A percentile compares a stretch with the other conserved stretches of the same genome.
Evolutionary conservation across 2,113 vertebrate genomes (phyloP).

Genomic region (Boleophthalmus pectinirostris): DNA sequence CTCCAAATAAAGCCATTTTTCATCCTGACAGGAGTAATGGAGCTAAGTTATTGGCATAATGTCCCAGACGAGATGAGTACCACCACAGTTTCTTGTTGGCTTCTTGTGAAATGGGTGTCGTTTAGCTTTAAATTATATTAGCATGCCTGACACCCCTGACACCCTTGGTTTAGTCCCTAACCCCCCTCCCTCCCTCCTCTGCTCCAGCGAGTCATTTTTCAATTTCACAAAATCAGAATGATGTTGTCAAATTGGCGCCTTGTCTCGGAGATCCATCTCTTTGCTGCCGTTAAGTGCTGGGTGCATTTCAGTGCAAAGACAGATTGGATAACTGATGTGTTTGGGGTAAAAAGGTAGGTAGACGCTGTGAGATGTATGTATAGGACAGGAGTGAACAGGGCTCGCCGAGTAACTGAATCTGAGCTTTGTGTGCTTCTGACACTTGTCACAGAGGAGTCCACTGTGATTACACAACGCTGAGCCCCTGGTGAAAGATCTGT

Average conservation of each 20-base stretch:
- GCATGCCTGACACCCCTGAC: constrained; percentile 56
- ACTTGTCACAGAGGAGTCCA: constrained; percentile 43
- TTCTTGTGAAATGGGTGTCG: constrained; percentile 34
- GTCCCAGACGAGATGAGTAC: constrained; percentile 36
- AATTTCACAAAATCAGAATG: constrained; percentile 56
- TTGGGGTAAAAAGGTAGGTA: constrained; percentile 6
- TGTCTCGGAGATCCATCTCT: constrained; percentile 57
- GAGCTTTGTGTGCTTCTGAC: constrained; percentile 66
- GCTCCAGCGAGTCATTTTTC: constrained; percentile 45
- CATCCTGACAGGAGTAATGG: constrained; percentile 52
- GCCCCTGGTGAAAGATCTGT: constrained; percentile 48
- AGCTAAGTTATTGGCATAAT: constrained; percentile 49
- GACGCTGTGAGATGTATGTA: background rate
- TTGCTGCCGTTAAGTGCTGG: constrained; percentile 21
- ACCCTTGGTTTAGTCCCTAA: constrained; percentile 29
- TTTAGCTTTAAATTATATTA: constrained; percentile 58
- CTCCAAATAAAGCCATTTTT: constrained; percentile 54
- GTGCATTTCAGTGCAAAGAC: constrained; percentile 34
- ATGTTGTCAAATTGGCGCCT: constrained; percentile 62
- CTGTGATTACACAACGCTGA: constrained; percentile 52
- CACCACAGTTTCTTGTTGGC: constrained; percentile 24
- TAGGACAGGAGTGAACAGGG: background rate
- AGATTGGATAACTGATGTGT: constrained; percentile 47
- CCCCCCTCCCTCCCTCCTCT: constrained; percentile 4
- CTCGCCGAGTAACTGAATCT: constrained; percentile 62